Base-by-base conservation (phyloP, 2,797 vertebrate species). In the Anableps anableps region DNA sequence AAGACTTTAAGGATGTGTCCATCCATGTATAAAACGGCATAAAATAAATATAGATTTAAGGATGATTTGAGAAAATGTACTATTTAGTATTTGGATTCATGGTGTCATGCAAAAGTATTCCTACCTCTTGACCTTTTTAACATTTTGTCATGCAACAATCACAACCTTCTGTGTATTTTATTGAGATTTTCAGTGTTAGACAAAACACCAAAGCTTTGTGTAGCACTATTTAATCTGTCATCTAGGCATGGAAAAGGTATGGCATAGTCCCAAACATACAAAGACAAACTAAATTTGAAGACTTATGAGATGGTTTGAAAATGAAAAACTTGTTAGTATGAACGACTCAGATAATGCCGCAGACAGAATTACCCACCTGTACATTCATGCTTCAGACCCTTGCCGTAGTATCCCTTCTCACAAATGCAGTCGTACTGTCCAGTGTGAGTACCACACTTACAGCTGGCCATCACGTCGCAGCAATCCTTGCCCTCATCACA, bases 391-490 rank as follows among this genome's bases (percentile, higher is more conserved):
- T 97, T 97, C 0, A 99, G 96, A 4, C 98, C 98, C 89, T 98
- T 98, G 47, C 98, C 98, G 0, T 98, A 98, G 91, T 99, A 96
- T 11, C 98, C 98, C 92, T 97, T 98, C 86, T 99, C 97, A 77
- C 98, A 99, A 94, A 99, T 95, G 82, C 98, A 99, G 91, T 99
- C 98, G 0, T 98, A 99, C 86, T 99, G 98, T 41, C 98, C 98
- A 0, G 98, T 98, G 94, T 98, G 97, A 1, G 97, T 98, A 55
- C 98, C 98, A 1, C 98, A 99, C 88, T 97, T 97, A 81, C 98
- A 99, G 95, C 98, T 99, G 74, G 98, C 98, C 98, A 99, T 98
- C 85, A 95, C 83, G 92, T 99, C 98, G 26, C 98, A 99, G 93
- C 98, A 99, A 83, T 98, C 97, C 82, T 84, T 94, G 1, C 95